A percentile compares a stretch with the other conserved stretches of the same genome.
Conservation (phyloP, 2,113 vertebrate genomes). For the Microcebus tavaratra region DNA sequence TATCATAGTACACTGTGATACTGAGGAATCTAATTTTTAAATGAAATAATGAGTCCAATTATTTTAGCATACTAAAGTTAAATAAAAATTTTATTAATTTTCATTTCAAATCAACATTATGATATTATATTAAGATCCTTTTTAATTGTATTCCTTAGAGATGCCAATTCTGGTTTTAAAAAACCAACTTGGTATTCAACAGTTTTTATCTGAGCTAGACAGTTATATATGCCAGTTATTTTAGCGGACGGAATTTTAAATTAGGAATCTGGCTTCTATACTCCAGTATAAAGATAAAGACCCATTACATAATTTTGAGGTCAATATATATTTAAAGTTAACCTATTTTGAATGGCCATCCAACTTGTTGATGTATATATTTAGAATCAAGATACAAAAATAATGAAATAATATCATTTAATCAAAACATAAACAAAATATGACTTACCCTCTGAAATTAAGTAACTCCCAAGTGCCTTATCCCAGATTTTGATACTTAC, state of each 20-base stretch:
- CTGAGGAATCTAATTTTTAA: slow-evolving; percentile 21
- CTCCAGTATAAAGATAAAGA: slow-evolving; percentile 49
- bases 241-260: slow-evolving; percentile 54
- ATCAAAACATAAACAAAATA: slow-evolving; percentile 74
- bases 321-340: slow-evolving; percentile 57
- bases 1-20: background rate
- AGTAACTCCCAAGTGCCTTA: slow-evolving; percentile 31
- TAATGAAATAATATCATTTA: slow-evolving; percentile 62
- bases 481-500: slow-evolving; percentile 65
- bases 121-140: background rate
- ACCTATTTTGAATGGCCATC: slow-evolving; percentile 15
- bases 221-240: slow-evolving; percentile 14
- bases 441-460: slow-evolving; percentile 70
- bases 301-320: slow-evolving; percentile 19
- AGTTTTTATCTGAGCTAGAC: slow-evolving; percentile 36
- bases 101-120: slow-evolving; percentile 19
- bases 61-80: background rate
- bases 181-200: background rate
- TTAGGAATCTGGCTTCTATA: slow-evolving; percentile 51
- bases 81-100: slow-evolving; percentile 3
- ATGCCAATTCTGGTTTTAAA: background rate
- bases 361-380: slow-evolving; percentile 38
- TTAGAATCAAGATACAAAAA: slow-evolving; percentile 70
- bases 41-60: background rate
- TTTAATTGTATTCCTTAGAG: slow-evolving; percentile 4